These are phyloP conservation scores for Sinocyclocheilus maitianheensis DNA, from an alignment of 2,113 vertebrate genomes.

Conservation along the genomic window DNA sequence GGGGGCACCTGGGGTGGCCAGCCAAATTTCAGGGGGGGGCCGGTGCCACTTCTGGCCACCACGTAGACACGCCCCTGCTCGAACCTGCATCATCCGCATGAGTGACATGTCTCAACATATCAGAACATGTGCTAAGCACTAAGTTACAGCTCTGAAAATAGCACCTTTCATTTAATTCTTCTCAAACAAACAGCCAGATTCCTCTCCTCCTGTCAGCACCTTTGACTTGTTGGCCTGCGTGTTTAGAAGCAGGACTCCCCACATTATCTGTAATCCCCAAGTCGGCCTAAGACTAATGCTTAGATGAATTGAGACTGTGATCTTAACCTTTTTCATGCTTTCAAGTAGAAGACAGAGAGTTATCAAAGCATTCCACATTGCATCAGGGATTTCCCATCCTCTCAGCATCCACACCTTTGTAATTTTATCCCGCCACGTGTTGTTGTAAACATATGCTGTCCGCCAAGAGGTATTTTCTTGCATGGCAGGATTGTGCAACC, in stretches of 20 bases:
- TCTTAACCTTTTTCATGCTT: conserved; percentile 88
- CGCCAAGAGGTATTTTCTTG: conserved; percentile 50
- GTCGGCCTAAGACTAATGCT: conserved; percentile 85
- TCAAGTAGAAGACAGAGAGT: conserved; percentile 65
- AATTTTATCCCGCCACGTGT: conserved; percentile 43
- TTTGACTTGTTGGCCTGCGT: conserved; percentile 82
- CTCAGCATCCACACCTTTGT: conserved; percentile 52
- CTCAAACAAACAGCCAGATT: conserved; percentile 96
- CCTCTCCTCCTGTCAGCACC: conserved; percentile 78
- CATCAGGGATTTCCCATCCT: conserved; percentile 65
- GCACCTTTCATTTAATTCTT: conserved; percentile 86
- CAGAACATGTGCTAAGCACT: conserved; percentile 45
- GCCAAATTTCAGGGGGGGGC: too few species aligned
- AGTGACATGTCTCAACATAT: background rate
- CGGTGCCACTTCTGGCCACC: too few species aligned
- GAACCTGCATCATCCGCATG: background rate
- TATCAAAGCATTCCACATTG: conserved; percentile 81
- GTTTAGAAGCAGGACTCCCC: conserved; percentile 86
- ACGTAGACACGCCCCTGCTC: background rate
- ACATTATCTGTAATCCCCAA: conserved; percentile 88
- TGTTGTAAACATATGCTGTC: conserved; percentile 33
- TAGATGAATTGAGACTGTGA: conserved; percentile 86
- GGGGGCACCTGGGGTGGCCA: too few species aligned
- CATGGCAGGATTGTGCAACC: conserved; percentile 19
- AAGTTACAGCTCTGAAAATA: conserved; percentile 89